These are phyloP conservation scores for Drosophila tanythrix DNA, from an alignment of 2,888 invertebrate genomes.

Conservation along the genomic window DNA sequence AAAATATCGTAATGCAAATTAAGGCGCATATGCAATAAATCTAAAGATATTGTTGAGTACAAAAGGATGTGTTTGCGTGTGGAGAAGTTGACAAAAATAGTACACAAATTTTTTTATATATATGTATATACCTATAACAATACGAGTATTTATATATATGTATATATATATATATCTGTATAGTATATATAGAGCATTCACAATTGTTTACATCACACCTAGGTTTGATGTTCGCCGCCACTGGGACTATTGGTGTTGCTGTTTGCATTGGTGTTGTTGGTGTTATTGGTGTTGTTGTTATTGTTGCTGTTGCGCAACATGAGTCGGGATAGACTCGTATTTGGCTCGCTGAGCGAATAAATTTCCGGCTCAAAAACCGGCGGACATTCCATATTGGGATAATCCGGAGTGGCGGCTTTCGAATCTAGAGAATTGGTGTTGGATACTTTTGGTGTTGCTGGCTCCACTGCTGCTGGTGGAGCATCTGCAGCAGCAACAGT, in stretches of 20 bases:
- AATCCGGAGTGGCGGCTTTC: conserved; percentile 86
- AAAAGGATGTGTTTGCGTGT: conserved; percentile 21
- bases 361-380: conserved; percentile 94
- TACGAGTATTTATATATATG: conserved; percentile 39
- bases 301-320: conserved; percentile 77
- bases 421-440: conserved; percentile 68
- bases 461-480: conserved; percentile 30
- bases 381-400: conserved; percentile 93
- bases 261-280: conserved; percentile 24
- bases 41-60: conserved; percentile 33
- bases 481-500: conserved; percentile 22
- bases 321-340: conserved; percentile 82
- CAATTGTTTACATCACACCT: conserved; percentile 73
- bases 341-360: conserved; percentile 88
- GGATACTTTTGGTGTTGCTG: conserved; percentile 66
- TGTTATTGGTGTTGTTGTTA: conserved; percentile 23
- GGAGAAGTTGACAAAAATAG: conserved; percentile 37
- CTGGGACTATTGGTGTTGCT: conserved; percentile 65
- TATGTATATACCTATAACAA: conserved; percentile 35
- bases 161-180: conserved; percentile 25
- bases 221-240: conserved; percentile 68
- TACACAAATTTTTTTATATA: conserved; percentile 20
- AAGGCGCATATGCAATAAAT: conserved; percentile 45
- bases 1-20: conserved; percentile 58
- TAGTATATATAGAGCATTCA: conserved; percentile 67